phyloP scores from a whole-genome alignment of 2,888 invertebrate genomes.

The Stenchaetothrips biformis region DNA sequence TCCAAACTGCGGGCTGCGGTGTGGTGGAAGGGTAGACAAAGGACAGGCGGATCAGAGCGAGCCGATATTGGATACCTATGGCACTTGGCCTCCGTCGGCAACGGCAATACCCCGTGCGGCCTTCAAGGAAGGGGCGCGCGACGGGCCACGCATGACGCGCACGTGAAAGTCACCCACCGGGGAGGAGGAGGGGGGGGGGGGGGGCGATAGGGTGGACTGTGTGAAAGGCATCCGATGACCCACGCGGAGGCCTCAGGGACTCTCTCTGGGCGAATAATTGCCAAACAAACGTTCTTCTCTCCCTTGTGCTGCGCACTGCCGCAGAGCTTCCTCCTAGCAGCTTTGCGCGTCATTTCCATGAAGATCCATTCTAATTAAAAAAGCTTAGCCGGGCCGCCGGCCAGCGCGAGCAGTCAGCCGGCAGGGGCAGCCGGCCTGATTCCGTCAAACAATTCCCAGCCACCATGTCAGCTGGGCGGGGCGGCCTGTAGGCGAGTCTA shows the following conservation, averaged over 20 bases:
- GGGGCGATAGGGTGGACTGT: background rate
- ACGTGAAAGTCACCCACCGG: background rate
- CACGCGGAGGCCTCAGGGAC: no score
- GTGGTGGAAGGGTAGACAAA: background rate
- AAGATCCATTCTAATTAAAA: slow-evolving; percentile 7
- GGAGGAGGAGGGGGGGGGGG: background rate
- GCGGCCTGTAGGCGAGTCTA: no score
- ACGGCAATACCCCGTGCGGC: background rate
- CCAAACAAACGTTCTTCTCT: no score
- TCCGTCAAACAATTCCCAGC: no score
- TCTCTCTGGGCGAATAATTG: no score
- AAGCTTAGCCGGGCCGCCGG: background rate
- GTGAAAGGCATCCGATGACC: slow-evolving; percentile 13
- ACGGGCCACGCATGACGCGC: no score
- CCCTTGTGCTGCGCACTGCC: no score
- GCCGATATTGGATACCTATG: slow-evolving; percentile 22
- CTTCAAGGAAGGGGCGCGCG: background rate
- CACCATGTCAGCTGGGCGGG: no score
- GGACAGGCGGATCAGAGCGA: slow-evolving; percentile 13
- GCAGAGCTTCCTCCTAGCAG: background rate
- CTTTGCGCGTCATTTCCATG: background rate
- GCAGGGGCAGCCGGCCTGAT: background rate
- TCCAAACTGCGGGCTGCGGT: background rate
- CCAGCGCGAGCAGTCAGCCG: background rate
- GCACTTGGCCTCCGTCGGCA: slow-evolving; percentile 2